Evolutionary conservation across 2,888 invertebrate species (phyloP).

Genomic region (Agrenia bidenticulata): DNA sequence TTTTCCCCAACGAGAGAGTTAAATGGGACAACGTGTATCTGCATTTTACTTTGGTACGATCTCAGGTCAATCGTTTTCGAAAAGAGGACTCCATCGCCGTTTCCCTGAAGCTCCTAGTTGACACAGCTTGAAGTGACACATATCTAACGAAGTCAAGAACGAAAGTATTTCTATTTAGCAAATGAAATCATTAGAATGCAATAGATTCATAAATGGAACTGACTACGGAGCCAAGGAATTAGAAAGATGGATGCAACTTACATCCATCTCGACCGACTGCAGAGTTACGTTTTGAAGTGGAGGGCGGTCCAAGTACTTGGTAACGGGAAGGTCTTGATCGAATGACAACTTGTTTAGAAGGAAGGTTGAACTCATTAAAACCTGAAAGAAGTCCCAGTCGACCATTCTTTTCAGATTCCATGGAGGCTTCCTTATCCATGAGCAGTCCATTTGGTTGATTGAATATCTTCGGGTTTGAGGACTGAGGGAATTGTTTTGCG

Average conservation of each 20-base stretch:
- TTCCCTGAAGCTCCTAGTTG: conserved; percentile 47
- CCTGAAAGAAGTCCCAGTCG: conserved; percentile 4
- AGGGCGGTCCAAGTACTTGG: not conserved
- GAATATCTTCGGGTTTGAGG: conserved; percentile 9
- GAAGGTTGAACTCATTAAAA: conserved; percentile 12
- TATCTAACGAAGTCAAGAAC: too few species aligned
- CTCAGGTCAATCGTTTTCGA: conserved; percentile 18
- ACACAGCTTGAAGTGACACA: conserved; percentile 47
- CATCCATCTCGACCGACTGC: conserved; percentile 15
- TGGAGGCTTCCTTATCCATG: conserved; percentile 8
- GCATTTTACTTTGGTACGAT: too few species aligned
- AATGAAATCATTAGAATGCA: not conserved
- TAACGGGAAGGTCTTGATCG: not conserved
- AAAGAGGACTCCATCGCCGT: conserved; percentile 26
- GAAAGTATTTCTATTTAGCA: too few species aligned
- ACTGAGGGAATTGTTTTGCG: conserved; percentile 7
- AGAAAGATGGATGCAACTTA: conserved; percentile 16
- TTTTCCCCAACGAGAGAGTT: too few species aligned
- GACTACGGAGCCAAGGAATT: not conserved
- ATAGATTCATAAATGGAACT: too few species aligned
- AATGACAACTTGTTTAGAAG: conserved; percentile 1
- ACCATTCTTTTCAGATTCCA: conserved; percentile 2
- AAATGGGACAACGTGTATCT: too few species aligned
- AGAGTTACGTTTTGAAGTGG: conserved; percentile 19
- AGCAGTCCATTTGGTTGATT: conserved; percentile 20